Percentiles rank a stretch among this genome's conserved stretches.
Conservation (phyloP, 2,888 invertebrate species). For the Heteropelma amictum region DNA sequence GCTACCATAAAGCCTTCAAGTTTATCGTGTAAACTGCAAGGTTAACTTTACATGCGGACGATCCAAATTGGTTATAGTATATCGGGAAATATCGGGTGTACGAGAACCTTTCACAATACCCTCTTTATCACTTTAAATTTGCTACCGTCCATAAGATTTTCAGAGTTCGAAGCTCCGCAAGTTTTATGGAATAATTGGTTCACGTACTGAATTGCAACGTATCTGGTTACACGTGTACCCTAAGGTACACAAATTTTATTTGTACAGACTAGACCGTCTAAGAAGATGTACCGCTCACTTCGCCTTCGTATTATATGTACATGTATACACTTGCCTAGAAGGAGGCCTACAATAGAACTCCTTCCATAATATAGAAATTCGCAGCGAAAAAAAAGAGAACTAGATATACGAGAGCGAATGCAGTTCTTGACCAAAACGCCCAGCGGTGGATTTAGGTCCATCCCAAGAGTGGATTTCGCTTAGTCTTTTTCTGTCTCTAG, state of each 20-base stretch:
- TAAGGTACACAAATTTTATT: constrained; percentile 47
- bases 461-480: constrained; percentile 45
- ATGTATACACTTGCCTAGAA: neutral
- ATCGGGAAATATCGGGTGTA: neutral
- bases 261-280: constrained; percentile 47
- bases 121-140: neutral
- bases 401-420: neutral
- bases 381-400: neutral
- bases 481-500: constrained; percentile 28
- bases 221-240: constrained; percentile 29
- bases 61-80: constrained; percentile 13
- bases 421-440: constrained; percentile 30
- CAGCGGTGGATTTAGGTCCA: constrained; percentile 46
- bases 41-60: neutral
- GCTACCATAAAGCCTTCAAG: too few relatives aligned
- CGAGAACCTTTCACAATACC: neutral
- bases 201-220: constrained; percentile 43
- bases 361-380: too few relatives aligned
- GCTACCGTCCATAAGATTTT: too few relatives aligned
- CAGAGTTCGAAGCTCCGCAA: constrained; percentile 27
- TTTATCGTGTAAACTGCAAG: too few relatives aligned
- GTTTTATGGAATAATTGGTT: constrained; percentile 53
- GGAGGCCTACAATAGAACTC: too few relatives aligned
- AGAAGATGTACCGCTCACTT: constrained; percentile 49
- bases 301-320: neutral